Conservation (phyloP, 2,888 invertebrate species). For the Lycaena phlaeas region DNA sequence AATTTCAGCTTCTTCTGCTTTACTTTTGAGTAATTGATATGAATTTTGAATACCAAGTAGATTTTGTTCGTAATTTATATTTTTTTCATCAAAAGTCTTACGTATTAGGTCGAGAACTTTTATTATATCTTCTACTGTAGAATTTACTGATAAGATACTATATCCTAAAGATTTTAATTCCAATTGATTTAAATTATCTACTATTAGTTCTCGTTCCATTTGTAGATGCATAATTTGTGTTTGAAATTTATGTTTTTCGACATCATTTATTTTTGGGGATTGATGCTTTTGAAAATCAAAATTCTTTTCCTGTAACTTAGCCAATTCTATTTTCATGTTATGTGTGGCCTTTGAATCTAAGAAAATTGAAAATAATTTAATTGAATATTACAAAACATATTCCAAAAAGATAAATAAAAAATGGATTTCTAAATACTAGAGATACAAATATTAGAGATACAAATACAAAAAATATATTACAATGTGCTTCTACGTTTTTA, state of each 20-base stretch:
- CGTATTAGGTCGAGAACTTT: conserved; percentile 41
- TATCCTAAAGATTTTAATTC: conserved; percentile 47
- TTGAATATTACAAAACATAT: neutral
- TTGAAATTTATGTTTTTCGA: conserved; percentile 34
- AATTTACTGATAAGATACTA: conserved; percentile 35
- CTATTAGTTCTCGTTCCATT: conserved; percentile 42
- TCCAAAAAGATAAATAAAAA: neutral
- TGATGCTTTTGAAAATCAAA: conserved; percentile 34
- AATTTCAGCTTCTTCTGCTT: conserved; percentile 56
- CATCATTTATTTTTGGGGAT: conserved; percentile 30
- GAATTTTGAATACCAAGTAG: conserved; percentile 47
- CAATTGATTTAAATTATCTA: conserved; percentile 43
- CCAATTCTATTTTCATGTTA: conserved; percentile 54
- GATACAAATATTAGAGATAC: too few species aligned
- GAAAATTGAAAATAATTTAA: conserved; percentile 16
- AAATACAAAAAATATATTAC: conserved; percentile 39
- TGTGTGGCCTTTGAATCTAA: conserved; percentile 59
- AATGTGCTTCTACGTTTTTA: conserved; percentile 51
- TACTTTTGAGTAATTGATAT: conserved; percentile 46
- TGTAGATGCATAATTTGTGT: conserved; percentile 35
- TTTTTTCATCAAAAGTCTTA: conserved; percentile 33
- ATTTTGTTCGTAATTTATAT: conserved; percentile 38
- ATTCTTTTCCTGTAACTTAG: conserved; percentile 42
- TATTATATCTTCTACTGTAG: conserved; percentile 36
- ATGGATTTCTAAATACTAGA: too few species aligned